A percentile compares a stretch with the other conserved stretches of the same genome.
Conservation (phyloP, 2,888 invertebrate genomes). For the Alcis repandata region DNA sequence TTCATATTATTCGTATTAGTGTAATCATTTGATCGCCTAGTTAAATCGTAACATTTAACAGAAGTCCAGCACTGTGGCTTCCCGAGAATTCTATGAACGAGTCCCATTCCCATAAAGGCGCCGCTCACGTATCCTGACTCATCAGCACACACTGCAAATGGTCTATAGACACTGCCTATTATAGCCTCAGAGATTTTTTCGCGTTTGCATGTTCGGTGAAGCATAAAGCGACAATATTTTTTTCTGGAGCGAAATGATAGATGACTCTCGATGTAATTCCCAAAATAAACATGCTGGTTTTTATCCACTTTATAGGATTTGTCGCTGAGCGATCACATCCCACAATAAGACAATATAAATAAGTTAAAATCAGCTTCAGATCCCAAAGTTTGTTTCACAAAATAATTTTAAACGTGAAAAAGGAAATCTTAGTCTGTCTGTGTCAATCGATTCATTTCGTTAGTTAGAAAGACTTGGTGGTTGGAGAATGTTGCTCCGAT, state of each 20-base stretch:
- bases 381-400: not conserved
- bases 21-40: not conserved
- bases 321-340: not conserved
- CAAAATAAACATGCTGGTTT: not conserved
- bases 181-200: constrained; percentile 1
- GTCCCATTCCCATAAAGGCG: constrained; percentile 17
- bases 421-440: too few species aligned
- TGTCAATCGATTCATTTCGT: too few species aligned
- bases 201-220: not conserved
- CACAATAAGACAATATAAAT: not conserved
- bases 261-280: not conserved
- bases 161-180: constrained; percentile 40
- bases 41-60: not conserved
- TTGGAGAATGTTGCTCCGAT: too few species aligned
- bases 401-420: too few species aligned
- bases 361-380: not conserved
- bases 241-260: constrained; percentile 2
- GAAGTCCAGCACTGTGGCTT: not conserved
- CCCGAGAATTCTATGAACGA: not conserved
- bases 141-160: constrained; percentile 52
- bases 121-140: constrained; percentile 49
- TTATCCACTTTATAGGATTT: not conserved
- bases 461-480: too few species aligned
- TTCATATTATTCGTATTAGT: not conserved
- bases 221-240: not conserved